These are phyloP conservation scores for Muscicapa striata DNA, from an alignment of 2,797 vertebrate species.

Conservation along the genomic window DNA sequence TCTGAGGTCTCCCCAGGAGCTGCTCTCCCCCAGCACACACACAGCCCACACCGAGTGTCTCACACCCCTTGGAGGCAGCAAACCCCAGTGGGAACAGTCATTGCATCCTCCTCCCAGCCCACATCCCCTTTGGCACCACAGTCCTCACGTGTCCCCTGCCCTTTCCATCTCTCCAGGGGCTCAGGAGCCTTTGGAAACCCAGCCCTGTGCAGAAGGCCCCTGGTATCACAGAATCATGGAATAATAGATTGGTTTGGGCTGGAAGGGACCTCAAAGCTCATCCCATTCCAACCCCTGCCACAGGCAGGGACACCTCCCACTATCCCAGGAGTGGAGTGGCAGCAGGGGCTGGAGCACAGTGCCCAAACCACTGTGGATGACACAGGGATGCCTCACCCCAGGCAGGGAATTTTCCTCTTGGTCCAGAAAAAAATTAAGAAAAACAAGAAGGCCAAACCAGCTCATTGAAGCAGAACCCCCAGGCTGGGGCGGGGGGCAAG, in stretches of 20 bases:
- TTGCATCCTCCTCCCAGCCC: not conserved
- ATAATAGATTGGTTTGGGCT: not conserved
- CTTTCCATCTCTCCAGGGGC: not conserved
- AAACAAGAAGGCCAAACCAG: not conserved
- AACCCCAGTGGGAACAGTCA: not conserved
- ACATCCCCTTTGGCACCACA: not conserved
- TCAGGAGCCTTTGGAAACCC: not conserved
- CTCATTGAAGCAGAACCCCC: not conserved
- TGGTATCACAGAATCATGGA: not conserved
- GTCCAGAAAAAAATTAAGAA: not conserved
- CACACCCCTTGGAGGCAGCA: not conserved
- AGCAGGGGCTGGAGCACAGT: not conserved
- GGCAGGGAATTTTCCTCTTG: not conserved
- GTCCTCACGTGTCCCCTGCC: not conserved
- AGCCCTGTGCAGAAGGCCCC: not conserved
- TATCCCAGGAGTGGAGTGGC: not conserved
- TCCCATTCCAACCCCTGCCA: not conserved
- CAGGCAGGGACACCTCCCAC: not conserved
- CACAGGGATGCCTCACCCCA: not conserved
- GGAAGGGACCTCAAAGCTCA: not conserved
- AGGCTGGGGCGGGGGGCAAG: not conserved
- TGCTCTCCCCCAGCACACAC: not conserved
- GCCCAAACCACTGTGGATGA: not conserved
- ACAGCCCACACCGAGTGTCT: not conserved
- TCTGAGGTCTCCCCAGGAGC: not conserved